phyloP scores from a whole-genome alignment of 2,113 vertebrate genomes.

The Grammatotria lemairii region DNA sequence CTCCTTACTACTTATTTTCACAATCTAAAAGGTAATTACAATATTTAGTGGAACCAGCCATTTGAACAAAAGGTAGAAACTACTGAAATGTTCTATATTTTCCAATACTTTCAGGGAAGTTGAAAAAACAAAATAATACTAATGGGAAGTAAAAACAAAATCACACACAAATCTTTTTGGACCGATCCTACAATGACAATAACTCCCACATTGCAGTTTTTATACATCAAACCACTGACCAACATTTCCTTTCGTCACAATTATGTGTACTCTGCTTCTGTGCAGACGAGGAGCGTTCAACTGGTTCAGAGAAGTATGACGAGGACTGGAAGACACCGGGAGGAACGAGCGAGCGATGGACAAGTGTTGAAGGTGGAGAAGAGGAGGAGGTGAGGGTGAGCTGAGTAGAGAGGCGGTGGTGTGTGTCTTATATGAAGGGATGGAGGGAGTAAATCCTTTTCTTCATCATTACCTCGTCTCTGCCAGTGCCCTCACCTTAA shows the following conservation, averaged over 20 bases:
- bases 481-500: slow-evolving; percentile 73
- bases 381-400: neutral
- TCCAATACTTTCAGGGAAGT: neutral
- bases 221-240: neutral
- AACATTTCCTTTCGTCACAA: neutral
- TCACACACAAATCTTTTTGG: neutral
- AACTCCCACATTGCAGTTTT: neutral
- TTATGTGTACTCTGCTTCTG: neutral
- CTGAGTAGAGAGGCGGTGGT: slow-evolving; percentile 6
- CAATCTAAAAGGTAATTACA: neutral
- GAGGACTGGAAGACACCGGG: neutral
- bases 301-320: neutral
- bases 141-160: neutral
- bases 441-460: slow-evolving; percentile 74
- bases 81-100: neutral
- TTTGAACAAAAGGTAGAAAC: neutral
- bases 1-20: neutral
- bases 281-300: neutral
- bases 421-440: slow-evolving; percentile 40
- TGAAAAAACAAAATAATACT: neutral
- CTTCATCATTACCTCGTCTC: slow-evolving; percentile 74
- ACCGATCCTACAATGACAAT: neutral
- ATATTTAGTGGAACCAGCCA: neutral
- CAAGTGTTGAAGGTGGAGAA: neutral
- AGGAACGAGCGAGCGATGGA: neutral